Conservation (phyloP, 2,888 invertebrate species). For the Chaitophorus viminalis region DNA sequence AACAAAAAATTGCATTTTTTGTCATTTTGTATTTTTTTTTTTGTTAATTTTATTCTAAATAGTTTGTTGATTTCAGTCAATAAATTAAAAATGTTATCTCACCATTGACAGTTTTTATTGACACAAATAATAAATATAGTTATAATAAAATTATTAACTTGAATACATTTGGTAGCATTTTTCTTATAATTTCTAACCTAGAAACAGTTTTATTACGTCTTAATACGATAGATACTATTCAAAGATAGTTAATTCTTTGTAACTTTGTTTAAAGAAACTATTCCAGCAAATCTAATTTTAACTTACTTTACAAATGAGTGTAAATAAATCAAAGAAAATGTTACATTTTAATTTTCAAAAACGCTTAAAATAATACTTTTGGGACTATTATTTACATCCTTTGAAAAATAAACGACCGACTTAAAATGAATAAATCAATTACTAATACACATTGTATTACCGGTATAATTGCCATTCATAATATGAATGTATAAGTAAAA, state of each 20-base stretch:
- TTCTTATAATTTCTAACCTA: not conserved
- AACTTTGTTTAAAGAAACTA: not conserved
- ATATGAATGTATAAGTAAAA: no score
- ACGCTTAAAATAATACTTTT: not conserved
- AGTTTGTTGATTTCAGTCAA: not conserved
- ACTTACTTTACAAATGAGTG: not conserved
- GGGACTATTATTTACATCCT: not conserved
- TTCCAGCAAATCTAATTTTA: not conserved
- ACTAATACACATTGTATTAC: no score
- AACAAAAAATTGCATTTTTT: not conserved
- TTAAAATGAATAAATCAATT: not conserved
- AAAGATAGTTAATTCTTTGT: not conserved
- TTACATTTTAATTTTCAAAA: not conserved
- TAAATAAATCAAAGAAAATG: not conserved
- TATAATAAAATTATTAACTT: not conserved
- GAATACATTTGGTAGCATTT: not conserved
- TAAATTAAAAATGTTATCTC: not conserved
- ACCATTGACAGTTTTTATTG: not conserved
- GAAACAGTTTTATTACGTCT: not conserved
- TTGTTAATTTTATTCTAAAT: not conserved
- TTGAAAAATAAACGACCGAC: not conserved
- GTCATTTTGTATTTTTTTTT: not conserved
- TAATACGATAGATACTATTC: not conserved
- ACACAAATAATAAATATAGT: not conserved
- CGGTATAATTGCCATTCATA: no score